Conservation (phyloP, 2,888 invertebrate species). For the Agelastica alni region DNA sequence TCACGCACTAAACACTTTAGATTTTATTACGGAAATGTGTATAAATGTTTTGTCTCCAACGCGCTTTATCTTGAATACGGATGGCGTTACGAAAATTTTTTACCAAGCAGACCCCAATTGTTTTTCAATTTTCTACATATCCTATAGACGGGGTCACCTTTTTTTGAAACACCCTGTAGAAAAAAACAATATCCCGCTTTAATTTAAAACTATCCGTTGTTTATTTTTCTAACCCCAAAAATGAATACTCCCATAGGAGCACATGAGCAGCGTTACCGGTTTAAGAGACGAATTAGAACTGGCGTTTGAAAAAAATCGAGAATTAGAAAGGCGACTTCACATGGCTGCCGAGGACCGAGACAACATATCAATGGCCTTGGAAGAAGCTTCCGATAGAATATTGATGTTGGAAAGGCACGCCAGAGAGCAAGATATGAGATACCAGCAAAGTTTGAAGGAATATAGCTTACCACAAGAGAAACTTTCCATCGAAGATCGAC, state of each 20-base stretch:
- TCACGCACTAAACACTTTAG: no score
- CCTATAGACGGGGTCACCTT: no score
- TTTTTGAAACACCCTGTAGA: no score
- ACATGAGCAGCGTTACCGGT: slow-evolving; percentile 85
- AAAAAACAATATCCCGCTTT: no score
- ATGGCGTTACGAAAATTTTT: no score
- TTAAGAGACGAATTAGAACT: slow-evolving; percentile 86
- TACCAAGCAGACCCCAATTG: no score
- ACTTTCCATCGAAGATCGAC: slow-evolving; percentile 52
- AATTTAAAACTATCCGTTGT: no score
- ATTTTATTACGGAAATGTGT: no score
- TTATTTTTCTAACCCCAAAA: no score
- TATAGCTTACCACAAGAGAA: slow-evolving; percentile 53
- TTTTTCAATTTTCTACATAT: no score
- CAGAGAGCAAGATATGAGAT: slow-evolving; percentile 72
- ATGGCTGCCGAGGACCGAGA: slow-evolving; percentile 80
- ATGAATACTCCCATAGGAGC: slow-evolving; percentile 75
- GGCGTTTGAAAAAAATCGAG: slow-evolving; percentile 80
- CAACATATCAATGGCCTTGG: slow-evolving; percentile 75
- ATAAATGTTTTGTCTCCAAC: no score
- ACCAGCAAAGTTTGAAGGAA: slow-evolving; percentile 48
- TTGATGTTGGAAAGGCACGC: slow-evolving; percentile 81
- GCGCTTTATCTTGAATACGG: no score
- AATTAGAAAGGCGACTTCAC: slow-evolving; percentile 79
- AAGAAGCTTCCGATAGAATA: slow-evolving; percentile 89